Percentiles rank a stretch among this genome's conserved stretches.
phyloP scores from a whole-genome alignment of 2,888 invertebrate genomes.

The Hypomecis punctinalis region DNA sequence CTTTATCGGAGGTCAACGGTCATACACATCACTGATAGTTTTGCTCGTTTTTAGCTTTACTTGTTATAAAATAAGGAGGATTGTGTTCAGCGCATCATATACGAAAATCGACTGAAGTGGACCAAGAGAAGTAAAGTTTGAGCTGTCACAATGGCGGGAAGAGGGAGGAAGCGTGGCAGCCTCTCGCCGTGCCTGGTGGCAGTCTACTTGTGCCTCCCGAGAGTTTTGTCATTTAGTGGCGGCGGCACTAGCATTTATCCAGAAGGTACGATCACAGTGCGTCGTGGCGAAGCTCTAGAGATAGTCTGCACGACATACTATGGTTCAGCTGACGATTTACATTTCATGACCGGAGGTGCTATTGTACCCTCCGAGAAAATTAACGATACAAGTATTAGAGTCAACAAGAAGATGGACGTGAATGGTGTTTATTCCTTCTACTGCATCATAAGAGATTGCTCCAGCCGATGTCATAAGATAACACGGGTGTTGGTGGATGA shows the following conservation, averaged over 20 bases:
- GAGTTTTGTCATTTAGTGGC: conserved; percentile 64
- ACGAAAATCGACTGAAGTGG: too few species aligned
- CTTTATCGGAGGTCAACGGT: too few species aligned
- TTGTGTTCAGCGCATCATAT: too few species aligned
- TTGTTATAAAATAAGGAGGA: too few species aligned
- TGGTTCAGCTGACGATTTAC: conserved; percentile 69
- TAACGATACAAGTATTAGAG: conserved; percentile 86
- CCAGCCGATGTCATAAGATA: conserved; percentile 56
- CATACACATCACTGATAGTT: too few species aligned
- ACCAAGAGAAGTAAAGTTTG: too few species aligned
- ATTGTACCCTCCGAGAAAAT: conserved; percentile 73
- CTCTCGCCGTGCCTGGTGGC: conserved; percentile 17
- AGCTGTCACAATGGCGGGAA: too few species aligned
- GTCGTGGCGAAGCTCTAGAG: conserved; percentile 85
- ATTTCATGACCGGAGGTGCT: conserved; percentile 60
- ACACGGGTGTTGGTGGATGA: conserved; percentile 73
- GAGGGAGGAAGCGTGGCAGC: too few species aligned
- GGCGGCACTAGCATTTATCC: conserved; percentile 67
- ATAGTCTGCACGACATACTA: conserved; percentile 87
- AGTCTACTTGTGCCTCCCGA: conserved; percentile 48
- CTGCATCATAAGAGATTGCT: conserved; percentile 70
- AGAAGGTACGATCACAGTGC: conserved; percentile 82
- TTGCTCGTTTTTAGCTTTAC: too few species aligned
- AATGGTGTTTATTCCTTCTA: conserved; percentile 81
- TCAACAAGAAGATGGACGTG: conserved; percentile 83